Conservation (phyloP, 2,113 vertebrate species). For the Panthera leo region DNA sequence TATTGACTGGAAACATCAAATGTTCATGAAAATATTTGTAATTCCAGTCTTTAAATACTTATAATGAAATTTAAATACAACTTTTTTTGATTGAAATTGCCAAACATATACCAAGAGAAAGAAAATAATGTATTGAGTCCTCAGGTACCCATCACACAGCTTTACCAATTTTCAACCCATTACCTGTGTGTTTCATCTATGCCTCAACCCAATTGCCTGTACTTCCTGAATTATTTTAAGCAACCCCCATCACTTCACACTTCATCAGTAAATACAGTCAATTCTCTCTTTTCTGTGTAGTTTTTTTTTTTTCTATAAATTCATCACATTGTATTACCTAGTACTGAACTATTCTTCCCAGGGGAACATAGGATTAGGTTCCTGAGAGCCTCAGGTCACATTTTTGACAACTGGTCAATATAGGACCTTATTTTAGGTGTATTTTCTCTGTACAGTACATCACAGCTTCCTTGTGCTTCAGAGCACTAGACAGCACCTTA, state of each 20-base stretch:
- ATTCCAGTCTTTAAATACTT: background rate
- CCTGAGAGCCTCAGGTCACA: background rate
- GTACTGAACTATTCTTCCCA: background rate
- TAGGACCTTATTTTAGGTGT: background rate
- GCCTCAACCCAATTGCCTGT: too few species aligned
- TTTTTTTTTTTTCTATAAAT: background rate
- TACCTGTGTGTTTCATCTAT: background rate
- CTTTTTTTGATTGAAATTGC: background rate
- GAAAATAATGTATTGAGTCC: background rate
- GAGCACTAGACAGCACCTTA: background rate
- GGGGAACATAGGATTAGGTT: background rate
- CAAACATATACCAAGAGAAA: background rate
- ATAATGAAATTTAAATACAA: background rate
- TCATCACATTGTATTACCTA: background rate
- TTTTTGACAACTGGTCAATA: background rate
- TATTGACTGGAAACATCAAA: background rate
- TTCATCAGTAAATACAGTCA: background rate
- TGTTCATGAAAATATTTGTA: background rate
- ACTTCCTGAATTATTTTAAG: background rate
- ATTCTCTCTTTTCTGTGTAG: background rate
- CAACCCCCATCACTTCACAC: background rate
- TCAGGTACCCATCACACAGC: background rate
- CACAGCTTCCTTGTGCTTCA: background rate
- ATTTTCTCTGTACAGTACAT: background rate
- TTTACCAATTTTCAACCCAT: background rate